Evolutionary conservation across 2,113 vertebrate species (phyloP).

Genomic region (Seriola aureovittata): DNA sequence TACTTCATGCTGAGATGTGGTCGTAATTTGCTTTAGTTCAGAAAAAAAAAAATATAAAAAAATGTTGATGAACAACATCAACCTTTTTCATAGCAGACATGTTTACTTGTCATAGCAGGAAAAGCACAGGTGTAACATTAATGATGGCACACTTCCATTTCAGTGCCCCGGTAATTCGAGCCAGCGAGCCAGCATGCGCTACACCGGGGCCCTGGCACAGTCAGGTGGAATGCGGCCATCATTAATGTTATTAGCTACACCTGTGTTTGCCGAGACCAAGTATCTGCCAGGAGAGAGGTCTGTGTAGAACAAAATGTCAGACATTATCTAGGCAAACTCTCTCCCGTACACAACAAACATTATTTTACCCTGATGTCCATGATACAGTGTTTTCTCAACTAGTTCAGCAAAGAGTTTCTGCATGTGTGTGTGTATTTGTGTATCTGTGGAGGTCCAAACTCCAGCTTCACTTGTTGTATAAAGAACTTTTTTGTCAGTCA

Average conservation of each 20-base stretch:
- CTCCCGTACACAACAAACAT: neutral
- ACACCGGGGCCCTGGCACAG: neutral
- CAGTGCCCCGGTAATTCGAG: neutral
- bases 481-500: neutral
- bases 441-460: neutral
- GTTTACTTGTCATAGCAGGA: conserved; percentile 5
- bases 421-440: neutral
- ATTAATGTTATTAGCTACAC: conserved; percentile 29
- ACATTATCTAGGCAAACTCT: neutral
- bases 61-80: neutral
- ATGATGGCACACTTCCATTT: conserved; percentile 25
- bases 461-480: neutral
- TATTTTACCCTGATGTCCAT: neutral
- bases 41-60: neutral
- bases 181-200: conserved; percentile 9
- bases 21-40: conserved; percentile 7
- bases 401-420: neutral
- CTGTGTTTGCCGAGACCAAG: conserved; percentile 16
- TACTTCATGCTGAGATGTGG: conserved; percentile 15
- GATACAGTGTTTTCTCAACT: neutral
- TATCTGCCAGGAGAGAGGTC: conserved; percentile 16
- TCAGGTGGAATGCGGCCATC: conserved; percentile 31
- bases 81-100: conserved; percentile 3
- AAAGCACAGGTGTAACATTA: conserved; percentile 15
- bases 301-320: neutral